A percentile compares a stretch with the other conserved stretches of the same genome.
These are phyloP conservation scores for Nomada goodeniana DNA, from an alignment of 2,888 invertebrate species.

Conservation along the genomic window DNA sequence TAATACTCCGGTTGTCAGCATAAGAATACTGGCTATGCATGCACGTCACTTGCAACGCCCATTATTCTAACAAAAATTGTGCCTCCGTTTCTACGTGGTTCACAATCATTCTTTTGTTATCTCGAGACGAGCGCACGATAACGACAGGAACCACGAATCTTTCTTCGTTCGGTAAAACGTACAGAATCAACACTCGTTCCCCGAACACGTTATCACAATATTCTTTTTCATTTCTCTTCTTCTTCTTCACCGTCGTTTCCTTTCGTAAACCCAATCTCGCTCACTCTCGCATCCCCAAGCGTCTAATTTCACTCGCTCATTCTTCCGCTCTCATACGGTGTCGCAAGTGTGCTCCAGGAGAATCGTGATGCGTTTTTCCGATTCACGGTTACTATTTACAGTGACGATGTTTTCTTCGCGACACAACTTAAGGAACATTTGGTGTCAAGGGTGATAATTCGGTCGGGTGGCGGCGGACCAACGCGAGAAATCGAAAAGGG, in stretches of 20 bases:
- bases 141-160: slow-evolving; percentile 30
- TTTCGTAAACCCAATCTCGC: slow-evolving; percentile 16
- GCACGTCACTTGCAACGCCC: too few relatives aligned
- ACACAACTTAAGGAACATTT: slow-evolving; percentile 73
- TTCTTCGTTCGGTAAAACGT: slow-evolving; percentile 30
- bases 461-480: slow-evolving; percentile 60
- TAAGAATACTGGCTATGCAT: too few relatives aligned
- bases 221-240: slow-evolving; percentile 15
- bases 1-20: too few relatives aligned
- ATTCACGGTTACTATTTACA: slow-evolving; percentile 63
- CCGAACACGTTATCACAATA: slow-evolving; percentile 60
- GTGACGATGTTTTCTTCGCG: slow-evolving; percentile 57
- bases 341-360: slow-evolving; percentile 36
- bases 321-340: slow-evolving; percentile 31
- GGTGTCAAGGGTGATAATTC: slow-evolving; percentile 71
- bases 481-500: slow-evolving; percentile 41
- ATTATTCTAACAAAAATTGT: too few relatives aligned
- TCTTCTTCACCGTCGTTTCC: too few relatives aligned
- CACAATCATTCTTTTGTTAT: neutral
- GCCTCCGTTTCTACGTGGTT: neutral
- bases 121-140: slow-evolving; percentile 6
- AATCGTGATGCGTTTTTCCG: slow-evolving; percentile 37
- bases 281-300: slow-evolving; percentile 5
- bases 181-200: slow-evolving; percentile 46
- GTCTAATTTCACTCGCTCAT: neutral